Base-by-base conservation (phyloP, 2,888 invertebrate species). In the Parascotia fuliginaria region DNA sequence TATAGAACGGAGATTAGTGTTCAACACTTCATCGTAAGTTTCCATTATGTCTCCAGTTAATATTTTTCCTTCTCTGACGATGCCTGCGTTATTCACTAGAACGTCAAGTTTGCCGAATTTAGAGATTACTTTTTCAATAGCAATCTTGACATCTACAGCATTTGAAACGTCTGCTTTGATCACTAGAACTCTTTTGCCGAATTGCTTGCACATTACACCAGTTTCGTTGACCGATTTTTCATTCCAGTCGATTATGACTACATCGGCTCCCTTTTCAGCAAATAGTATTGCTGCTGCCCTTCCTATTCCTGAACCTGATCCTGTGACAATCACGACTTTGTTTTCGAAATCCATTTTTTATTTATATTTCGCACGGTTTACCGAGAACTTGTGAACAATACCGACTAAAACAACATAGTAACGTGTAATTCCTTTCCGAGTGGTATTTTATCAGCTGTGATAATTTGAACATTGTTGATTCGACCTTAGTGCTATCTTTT, bases 11-110 rank as follows among this genome's bases (percentile, higher is more conserved):
- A 81, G 15, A 43, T 84, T 83, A 0, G 68, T 70, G 1, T 51
- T 66, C 57, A 81, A 73, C 0, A 73, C 37, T 16, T 60, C 51
- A 48, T 83, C 81, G 44, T 63, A 81, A 2, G 24, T 29, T 6
- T 64, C 36, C 6, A 77, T 15, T 0, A 64, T 24, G 1, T 62
- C 48, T 1, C 57, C 52, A 13, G 65, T 65, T 0, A 55, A 7
- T 2, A 82, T 22, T 1, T 46, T 16, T 1, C 53, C 60, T 0
- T 3, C 0, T 9, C 42, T 53, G 2, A 52, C 1, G 0, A 78
- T 66, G 0, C 78, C 82, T 7, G 79, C 80, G 16, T 78, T 80
- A 34, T 83, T 83, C 1, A 82, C 60, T 0, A 83, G 54, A 1
- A 83, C 47, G 16, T 82, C 79, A 0, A 83, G 33, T 65, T 70